Evolutionary conservation across 2,113 vertebrate genomes (phyloP), one percentile per base, ranked within the genome.

Genomic region (Bubalus kerabau): DNA sequence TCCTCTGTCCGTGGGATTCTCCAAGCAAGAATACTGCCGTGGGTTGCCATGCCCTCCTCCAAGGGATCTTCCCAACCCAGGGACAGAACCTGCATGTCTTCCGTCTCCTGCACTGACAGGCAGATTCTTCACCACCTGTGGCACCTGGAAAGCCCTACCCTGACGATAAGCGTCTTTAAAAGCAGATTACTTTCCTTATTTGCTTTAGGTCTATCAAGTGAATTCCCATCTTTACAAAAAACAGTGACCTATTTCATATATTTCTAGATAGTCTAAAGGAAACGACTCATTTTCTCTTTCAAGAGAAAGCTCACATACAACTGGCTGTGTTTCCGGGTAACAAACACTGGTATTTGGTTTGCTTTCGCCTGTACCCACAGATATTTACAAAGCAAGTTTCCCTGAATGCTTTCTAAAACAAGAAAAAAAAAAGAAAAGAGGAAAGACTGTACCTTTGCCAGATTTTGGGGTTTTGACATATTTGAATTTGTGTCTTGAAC

Each of bases 391-490:
- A 26, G 24, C 24, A 1, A 15, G 6, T 76, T 54, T 23, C 26
- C 59, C 64, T 21, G 56, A 88, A 60, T 21, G 6, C 2, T 54
- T 85, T 36, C 52, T 26, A 76, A 85, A 46, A 32, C 11, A 87
- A 36, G 12, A 76, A 76, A 56, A 32, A 56, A 32, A 74, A 36
- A 32, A 6, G 30, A 10, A 43, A 19, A 1, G 28, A 54, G n/a
- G 5, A 6, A 21, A 50, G 9, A 26, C 4, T 2, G 50, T 98
- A 99, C 99, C 98, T 99, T 99, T 50, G 94, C 96, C 94, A 98
- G n/a, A 96, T 62, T n/a, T n/a, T 56, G 97, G 30, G 78, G 67
- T 46, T 91, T 88, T 5, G 98, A 95, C 13, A 23, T 28, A 62
- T 76, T 98, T 30, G 76, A 0, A n/a, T 90, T 96, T 36, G 23